Evolutionary conservation across 1,140 invertebrate species (phyloP).

Genomic region (Ostrea denselamellosa): DNA sequence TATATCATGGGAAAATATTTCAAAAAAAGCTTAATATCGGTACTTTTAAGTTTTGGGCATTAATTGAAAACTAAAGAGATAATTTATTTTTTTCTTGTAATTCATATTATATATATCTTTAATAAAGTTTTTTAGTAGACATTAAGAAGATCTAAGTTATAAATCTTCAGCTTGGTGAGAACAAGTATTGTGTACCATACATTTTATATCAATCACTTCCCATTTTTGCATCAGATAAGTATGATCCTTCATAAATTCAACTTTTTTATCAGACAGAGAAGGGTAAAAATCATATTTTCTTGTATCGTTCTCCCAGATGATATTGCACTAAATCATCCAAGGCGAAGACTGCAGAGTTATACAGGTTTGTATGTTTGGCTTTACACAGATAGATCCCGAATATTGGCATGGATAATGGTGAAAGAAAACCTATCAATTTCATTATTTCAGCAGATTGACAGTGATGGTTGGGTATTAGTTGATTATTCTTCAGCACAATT

Average conservation of each 20-base stretch:
- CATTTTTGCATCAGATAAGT: slow-evolving; percentile 36
- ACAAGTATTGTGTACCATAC: background rate
- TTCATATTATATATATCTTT: too few relatives aligned
- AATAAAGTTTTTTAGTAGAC: too few relatives aligned
- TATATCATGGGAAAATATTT: background rate
- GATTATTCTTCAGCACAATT: background rate
- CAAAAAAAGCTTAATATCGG: background rate
- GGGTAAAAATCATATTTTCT: background rate
- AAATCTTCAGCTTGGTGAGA: background rate
- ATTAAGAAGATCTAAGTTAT: background rate
- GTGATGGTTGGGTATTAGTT: background rate
- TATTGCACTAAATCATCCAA: slow-evolving; percentile 29
- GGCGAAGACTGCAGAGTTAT: background rate
- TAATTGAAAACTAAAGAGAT: too few relatives aligned
- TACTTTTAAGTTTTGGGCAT: too few relatives aligned
- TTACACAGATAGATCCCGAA: background rate
- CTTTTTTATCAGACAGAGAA: background rate
- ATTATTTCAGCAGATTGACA: slow-evolving; percentile 15
- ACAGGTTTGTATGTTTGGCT: background rate
- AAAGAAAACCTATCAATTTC: slow-evolving; percentile 4
- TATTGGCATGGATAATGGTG: slow-evolving; percentile 1
- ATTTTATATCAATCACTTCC: slow-evolving; percentile 21
- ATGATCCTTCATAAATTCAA: slow-evolving; percentile 21
- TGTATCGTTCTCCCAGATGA: slow-evolving; percentile 17
- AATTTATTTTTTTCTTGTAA: too few relatives aligned